These are phyloP conservation scores for Phthorimaea operculella DNA, from an alignment of 1,140 invertebrate genomes.

Conservation along the genomic window DNA sequence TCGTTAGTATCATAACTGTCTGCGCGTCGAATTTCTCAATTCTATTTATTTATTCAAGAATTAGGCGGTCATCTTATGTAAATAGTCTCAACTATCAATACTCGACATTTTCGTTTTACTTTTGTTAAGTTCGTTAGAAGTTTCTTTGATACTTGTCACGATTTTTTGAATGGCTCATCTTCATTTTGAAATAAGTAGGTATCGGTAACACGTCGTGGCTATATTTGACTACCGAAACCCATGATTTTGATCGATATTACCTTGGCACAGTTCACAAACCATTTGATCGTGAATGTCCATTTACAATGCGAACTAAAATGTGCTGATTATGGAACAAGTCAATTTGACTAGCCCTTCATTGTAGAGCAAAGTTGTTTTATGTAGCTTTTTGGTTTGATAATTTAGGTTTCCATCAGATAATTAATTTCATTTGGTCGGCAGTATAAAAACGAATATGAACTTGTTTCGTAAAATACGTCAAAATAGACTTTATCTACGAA, in stretches of 20 bases:
- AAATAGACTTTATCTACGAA: slow-evolving; percentile 1
- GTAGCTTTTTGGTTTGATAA: too few species aligned
- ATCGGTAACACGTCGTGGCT: slow-evolving; percentile 5
- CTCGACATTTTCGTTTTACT: slow-evolving; percentile 23
- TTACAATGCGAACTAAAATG: not conserved
- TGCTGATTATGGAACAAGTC: not conserved
- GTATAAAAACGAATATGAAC: too few species aligned
- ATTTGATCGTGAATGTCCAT: slow-evolving; percentile 5
- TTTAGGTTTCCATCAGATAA: too few species aligned
- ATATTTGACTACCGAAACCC: slow-evolving; percentile 26
- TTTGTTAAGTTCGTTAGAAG: slow-evolving; percentile 32
- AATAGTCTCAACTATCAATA: slow-evolving; percentile 25
- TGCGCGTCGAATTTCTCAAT: slow-evolving; percentile 26
- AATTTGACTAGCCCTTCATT: not conserved
- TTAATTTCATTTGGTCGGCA: too few species aligned
- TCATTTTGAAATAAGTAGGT: slow-evolving; percentile 22
- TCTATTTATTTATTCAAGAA: slow-evolving; percentile 41
- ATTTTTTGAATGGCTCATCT: slow-evolving; percentile 30
- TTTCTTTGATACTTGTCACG: slow-evolving; percentile 35
- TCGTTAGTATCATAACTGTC: slow-evolving; percentile 23
- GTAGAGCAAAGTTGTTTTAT: too few species aligned
- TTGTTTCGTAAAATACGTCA: slow-evolving; percentile 6
- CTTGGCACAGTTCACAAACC: slow-evolving; percentile 34
- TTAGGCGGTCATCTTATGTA: slow-evolving; percentile 36
- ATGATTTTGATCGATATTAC: slow-evolving; percentile 30